These are phyloP conservation scores for Rhagoletis zephyria DNA, from an alignment of 1,140 invertebrate species.

Conservation along the genomic window DNA sequence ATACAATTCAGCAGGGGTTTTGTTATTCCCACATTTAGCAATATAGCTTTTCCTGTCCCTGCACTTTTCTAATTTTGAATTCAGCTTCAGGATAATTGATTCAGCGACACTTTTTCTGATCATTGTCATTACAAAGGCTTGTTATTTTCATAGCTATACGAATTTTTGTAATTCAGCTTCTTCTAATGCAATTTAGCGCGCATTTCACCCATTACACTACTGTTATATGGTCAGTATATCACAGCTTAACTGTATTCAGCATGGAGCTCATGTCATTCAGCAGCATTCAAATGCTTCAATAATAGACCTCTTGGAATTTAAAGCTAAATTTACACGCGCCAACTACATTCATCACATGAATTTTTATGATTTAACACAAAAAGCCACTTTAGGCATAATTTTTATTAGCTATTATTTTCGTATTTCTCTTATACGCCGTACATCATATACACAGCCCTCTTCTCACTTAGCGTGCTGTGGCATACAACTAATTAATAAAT, in stretches of 20 bases:
- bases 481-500: constrained; percentile 35
- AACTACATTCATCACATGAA: neutral
- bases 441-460: neutral
- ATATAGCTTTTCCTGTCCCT: too few species aligned
- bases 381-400: neutral
- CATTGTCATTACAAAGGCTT: neutral
- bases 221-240: too few species aligned
- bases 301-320: neutral
- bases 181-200: neutral
- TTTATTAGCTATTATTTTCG: neutral
- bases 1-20: too few species aligned
- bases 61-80: neutral
- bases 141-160: too few species aligned
- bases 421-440: neutral
- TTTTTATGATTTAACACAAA: constrained; percentile 28
- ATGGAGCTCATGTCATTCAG: too few species aligned
- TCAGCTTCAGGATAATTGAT: neutral
- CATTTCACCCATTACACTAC: neutral
- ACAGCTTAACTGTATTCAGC: too few species aligned
- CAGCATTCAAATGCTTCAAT: neutral
- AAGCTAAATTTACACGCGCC: too few species aligned
- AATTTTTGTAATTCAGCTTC: neutral
- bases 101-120: neutral
- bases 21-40: too few species aligned
- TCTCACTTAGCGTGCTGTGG: neutral